phyloP scores from a whole-genome alignment of 2,888 invertebrate species.

The Cepaea hortensis region DNA sequence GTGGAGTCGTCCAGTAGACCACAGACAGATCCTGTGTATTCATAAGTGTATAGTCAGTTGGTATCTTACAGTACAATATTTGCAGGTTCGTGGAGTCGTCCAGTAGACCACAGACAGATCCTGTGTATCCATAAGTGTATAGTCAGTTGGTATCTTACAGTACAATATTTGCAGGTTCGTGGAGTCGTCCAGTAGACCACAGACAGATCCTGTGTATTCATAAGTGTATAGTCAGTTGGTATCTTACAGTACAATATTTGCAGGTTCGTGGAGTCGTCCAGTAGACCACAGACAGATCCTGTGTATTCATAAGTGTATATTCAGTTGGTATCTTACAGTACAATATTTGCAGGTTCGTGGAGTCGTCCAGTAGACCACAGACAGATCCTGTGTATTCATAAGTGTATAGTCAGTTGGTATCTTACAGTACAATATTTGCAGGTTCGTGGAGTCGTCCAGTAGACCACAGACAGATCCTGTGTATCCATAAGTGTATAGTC shows the following conservation, averaged over 20 bases:
- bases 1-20: slow-evolving; percentile 76
- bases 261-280: slow-evolving; percentile 79
- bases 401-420: too few species aligned
- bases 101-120: slow-evolving; percentile 73
- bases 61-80: neutral
- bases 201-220: slow-evolving; percentile 74
- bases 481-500: too few species aligned
- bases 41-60: too few species aligned
- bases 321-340: neutral
- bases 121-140: too few species aligned
- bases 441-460: slow-evolving; percentile 79
- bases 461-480: slow-evolving; percentile 75
- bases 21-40: slow-evolving; percentile 73
- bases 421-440: neutral
- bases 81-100: slow-evolving; percentile 80
- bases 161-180: slow-evolving; percentile 78
- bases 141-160: too few species aligned
- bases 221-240: too few species aligned
- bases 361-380: slow-evolving; percentile 74
- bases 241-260: neutral
- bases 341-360: slow-evolving; percentile 78
- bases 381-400: slow-evolving; percentile 75
- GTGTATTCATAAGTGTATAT: too few species aligned
- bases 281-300: slow-evolving; percentile 74
- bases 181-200: slow-evolving; percentile 75